Conservation (phyloP, 2,797 vertebrate genomes). For the Dermochelys coriacea region DNA sequence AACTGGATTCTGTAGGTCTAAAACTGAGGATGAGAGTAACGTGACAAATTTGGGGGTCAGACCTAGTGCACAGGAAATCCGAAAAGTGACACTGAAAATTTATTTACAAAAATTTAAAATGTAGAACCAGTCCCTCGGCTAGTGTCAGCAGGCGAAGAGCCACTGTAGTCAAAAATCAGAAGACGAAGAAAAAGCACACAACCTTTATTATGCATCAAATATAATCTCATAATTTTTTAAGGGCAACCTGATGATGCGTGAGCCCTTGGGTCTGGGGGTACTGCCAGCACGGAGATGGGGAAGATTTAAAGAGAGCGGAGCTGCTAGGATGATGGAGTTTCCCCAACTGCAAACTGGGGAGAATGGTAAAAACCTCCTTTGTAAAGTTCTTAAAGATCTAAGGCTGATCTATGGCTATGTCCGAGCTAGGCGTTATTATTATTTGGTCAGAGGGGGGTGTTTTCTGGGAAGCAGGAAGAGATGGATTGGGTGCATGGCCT, state of each 20-base stretch:
- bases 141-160: too few relatives aligned
- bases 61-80: neutral
- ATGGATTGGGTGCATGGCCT: neutral
- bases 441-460: neutral
- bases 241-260: too few relatives aligned
- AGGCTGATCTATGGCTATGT: neutral
- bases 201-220: too few relatives aligned
- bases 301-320: neutral
- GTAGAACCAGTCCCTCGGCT: too few relatives aligned
- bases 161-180: neutral
- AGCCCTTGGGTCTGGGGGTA: too few relatives aligned
- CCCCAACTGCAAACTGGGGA: neutral
- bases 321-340: neutral
- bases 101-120: too few relatives aligned
- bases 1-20: neutral
- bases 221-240: too few relatives aligned
- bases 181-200: too few relatives aligned
- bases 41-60: neutral
- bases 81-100: neutral
- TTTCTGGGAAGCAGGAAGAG: neutral
- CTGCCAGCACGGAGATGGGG: too few relatives aligned
- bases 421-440: neutral
- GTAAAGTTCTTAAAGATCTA: neutral
- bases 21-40: neutral
- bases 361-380: neutral